Base-by-base conservation (phyloP, 2,888 invertebrate species). In the Tribolium freemani region DNA sequence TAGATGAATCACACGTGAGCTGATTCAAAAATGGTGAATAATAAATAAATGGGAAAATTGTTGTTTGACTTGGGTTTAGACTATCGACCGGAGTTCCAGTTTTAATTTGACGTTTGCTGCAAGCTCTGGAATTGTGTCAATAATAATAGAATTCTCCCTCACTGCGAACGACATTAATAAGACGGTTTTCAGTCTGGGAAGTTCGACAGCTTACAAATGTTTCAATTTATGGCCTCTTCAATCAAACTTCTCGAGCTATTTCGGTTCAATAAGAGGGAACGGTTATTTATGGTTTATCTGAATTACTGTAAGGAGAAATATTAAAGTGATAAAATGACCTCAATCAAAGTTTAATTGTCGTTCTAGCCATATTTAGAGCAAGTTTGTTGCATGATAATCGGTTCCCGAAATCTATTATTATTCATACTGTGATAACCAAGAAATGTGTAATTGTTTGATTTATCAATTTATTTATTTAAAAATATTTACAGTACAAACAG, bases 81-180 rank as follows among this genome's bases (percentile, higher is more conserved):
- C 3, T 20, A 51, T 51, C 8, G 51, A 51, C 20, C 51, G 20
- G 2, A 3, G 13, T 51, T 20, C n/a, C 3, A 20, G n/a, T 20
- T 51, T 51, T 20, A 6, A 20, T 20, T 51, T 20, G 20, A 51
- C 16, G 51, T 8, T 38, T 38, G 20, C n/a, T 20, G 38, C 57
- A 20, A 13, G 16, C 45, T 9, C 20, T 6, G 51, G 58, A 58
- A 60, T 26, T 46, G 60, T 60, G 48, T 60, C 60, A 60, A 48
- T 46, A 48, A 60, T 16, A 60, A 60, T 60, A 60, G 60, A 60
- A 60, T 60, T 48, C 60, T 60, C 60, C 60, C 57, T 57, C 21
- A 11, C 60, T 46, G 60, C 4, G 60, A 48, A 16, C 20, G 60
- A 48, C 48, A 60, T 60, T 60, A 60, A 60, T 60, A 60, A 60